Percentiles rank a stretch among this genome's conserved stretches.
phyloP scores from a whole-genome alignment of 2,888 invertebrate species.

The Clepsis dumicolana region DNA sequence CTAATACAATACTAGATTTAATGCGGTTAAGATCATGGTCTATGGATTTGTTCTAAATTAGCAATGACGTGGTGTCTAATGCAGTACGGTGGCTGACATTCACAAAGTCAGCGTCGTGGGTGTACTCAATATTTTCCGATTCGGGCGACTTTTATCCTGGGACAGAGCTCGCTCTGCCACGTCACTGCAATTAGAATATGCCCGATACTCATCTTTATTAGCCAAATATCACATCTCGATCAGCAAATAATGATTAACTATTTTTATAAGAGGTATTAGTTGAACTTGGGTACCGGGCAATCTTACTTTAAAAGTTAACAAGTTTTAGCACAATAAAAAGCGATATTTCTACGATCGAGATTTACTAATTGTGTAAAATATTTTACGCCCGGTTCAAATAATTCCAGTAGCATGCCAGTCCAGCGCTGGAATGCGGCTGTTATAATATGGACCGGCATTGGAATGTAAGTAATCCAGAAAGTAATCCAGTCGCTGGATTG shows the following conservation, averaged over 20 bases:
- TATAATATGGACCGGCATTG: no score
- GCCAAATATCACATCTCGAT: background rate
- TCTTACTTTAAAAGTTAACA: background rate
- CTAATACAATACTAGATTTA: slow-evolving; percentile 34
- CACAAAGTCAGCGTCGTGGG: no score
- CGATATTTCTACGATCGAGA: background rate
- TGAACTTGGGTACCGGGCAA: background rate
- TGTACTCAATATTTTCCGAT: background rate
- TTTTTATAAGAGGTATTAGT: background rate
- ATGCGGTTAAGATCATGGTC: slow-evolving; percentile 32
- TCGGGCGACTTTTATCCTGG: background rate
- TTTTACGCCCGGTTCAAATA: no score
- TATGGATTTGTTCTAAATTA: slow-evolving; percentile 10
- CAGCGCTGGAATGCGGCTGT: no score
- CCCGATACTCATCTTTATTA: background rate
- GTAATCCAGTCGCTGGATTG: no score
- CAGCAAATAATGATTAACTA: background rate
- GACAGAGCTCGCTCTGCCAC: background rate
- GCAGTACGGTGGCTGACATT: no score
- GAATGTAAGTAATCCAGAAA: no score
- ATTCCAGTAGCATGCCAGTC: no score
- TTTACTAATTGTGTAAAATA: no score
- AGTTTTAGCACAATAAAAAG: background rate
- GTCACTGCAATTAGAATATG: background rate
- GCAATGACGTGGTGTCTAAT: no score